Base-by-base conservation (phyloP, 2,113 vertebrate species). In the Copsychus sechellarum region DNA sequence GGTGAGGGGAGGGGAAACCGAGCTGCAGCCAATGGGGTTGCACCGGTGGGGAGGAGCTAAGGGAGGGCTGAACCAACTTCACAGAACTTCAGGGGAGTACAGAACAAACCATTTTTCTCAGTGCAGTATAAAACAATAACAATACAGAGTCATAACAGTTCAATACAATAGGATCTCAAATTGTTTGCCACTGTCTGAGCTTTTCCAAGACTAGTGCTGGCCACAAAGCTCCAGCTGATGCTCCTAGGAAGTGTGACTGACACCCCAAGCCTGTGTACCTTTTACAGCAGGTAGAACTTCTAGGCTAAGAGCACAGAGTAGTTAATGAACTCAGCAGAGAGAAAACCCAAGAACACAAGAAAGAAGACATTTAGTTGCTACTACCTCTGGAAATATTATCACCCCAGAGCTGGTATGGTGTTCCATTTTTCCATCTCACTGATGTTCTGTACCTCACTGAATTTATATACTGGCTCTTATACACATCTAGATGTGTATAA, bases 401-500 rank as follows among this genome's bases (percentile, higher is more conserved):
- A 1, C 51, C 45, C 40, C 50, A 69, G 20, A 76, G n/a, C 12
- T 54, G 45, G 20, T 7, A 15, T 19, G 42, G 42, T 31, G 21
- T 9, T 85, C 60, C 73, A 17, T 26, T n/a, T 90, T 88, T 36
- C 15, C 20, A 43, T 45, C 66, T 80, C 54, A 45, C 36, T 54
- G 20, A 50, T 34, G 31, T 9, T 79, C 29, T 58, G 10, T 14
- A 72, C 25, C 60, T 77, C 66, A 36, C 16, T 80, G 50, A 43
- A 43, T 72, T 70, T 25, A 50, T 6, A n/a, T 9, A 60, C 8
- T 96, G 82, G 86, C 97, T 94, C 92, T 97, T 97, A 96, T 96
- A 97, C 96, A 96, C 94, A n/a, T n/a, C n/a, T n/a, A n/a, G n/a
- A n/a, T n/a, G n/a, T n/a, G n/a, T n/a, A n/a, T n/a, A n/a, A n/a